Percentiles rank a stretch among this genome's conserved stretches.
phyloP scores from a whole-genome alignment of 1,140 invertebrate species.

The Drosophila lini region DNA sequence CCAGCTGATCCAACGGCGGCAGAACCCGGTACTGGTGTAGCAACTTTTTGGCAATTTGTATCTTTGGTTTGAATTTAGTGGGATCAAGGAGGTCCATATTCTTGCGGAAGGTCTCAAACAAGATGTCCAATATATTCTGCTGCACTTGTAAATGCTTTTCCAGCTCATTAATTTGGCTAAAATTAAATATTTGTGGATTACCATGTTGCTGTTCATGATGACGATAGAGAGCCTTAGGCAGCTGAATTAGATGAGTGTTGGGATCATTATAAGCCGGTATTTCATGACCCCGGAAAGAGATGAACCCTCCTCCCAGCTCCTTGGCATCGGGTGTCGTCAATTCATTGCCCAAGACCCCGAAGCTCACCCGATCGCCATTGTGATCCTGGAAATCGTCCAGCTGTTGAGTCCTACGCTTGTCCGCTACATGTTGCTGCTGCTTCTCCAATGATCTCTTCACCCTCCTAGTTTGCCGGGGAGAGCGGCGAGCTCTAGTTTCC shows the following conservation, averaged over 20 bases:
- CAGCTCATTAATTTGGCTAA: slow-evolving; percentile 49
- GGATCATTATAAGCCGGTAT: background rate
- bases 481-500: background rate
- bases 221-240: background rate
- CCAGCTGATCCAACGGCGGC: slow-evolving; percentile 57
- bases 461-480: slow-evolving; percentile 3
- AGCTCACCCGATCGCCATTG: slow-evolving; percentile 55
- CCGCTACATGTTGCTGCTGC: background rate
- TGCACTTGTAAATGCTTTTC: slow-evolving; percentile 61
- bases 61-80: slow-evolving; percentile 59
- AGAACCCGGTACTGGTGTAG: slow-evolving; percentile 65
- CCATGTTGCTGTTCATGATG: background rate
- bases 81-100: slow-evolving; percentile 47
- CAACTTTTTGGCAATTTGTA: slow-evolving; percentile 64
- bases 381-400: slow-evolving; percentile 61
- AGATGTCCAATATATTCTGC: slow-evolving; percentile 9
- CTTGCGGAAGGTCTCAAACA: slow-evolving; percentile 31
- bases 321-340: slow-evolving; percentile 15
- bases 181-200: background rate
- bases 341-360: slow-evolving; percentile 41
- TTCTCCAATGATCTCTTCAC: slow-evolving; percentile 33
- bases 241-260: too few species aligned
- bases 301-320: background rate
- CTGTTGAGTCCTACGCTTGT: background rate
- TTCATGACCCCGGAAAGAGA: slow-evolving; percentile 8